Base-by-base conservation (phyloP, 2,797 vertebrate genomes). In the Phylloscopus collybita region DNA sequence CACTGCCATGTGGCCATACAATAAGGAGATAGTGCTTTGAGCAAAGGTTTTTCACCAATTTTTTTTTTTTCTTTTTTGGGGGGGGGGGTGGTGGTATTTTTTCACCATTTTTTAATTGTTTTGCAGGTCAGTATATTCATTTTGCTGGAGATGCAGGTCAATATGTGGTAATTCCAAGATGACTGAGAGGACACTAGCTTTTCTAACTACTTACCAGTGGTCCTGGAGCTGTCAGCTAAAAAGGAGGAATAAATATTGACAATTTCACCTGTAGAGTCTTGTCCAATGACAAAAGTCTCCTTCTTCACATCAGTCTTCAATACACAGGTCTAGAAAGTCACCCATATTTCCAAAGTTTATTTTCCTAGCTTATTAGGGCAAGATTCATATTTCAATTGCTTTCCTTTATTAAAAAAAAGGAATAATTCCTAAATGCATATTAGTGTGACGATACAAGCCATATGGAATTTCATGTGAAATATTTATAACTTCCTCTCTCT, bases 381-480 rank as follows among this genome's bases (percentile, higher is more conserved):
- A 74, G 32, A 86, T 36, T 56, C 56, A 40, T 54, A 29, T 16
- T 82, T 87, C 25, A 47, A 16, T 54, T 67, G 5, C 4, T 67
- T 69, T 54, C 36, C 12, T 69, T 78, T 40, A 70, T 49, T 67
- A 59, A 84, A 92, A 94, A 80, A 94, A 76, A 53, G 10, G 0
- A 69, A 30, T 76, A 73, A 90, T 83, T 74, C 19, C 62, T 88
- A 64, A 88, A 75, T 78, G 10, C 16, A 23, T 44, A 56, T 82
- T 86, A 80, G 36, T 66, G 57, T 54, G 34, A 78, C 0, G 1
- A 51, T 32, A 66, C 50, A 78, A 92, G 27, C 57, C 72, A 75
- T 95, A 86, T 62, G 80, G 88, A 54, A 34, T 88, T 91, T 18
- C 38, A 47, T 34, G 25, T 66, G 38, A 93, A 91, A 90, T 90